phyloP scores from a whole-genome alignment of 2,888 invertebrate genomes.

The Caenorhabditis sp. region DNA sequence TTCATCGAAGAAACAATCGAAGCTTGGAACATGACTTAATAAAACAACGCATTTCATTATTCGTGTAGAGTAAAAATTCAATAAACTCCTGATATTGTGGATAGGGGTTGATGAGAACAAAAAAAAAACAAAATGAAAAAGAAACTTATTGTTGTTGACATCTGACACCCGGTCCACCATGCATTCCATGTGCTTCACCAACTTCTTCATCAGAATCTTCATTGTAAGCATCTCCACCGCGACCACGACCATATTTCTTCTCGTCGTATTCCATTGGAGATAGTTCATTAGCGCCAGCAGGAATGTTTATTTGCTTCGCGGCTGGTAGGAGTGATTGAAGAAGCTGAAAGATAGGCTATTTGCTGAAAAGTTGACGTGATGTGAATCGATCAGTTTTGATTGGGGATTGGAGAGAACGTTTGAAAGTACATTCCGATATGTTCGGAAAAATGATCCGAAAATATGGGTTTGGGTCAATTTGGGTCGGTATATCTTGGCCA shows the following conservation, averaged over 20 bases:
- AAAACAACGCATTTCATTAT: not conserved
- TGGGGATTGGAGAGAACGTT: too few relatives aligned
- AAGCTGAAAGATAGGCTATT: too few relatives aligned
- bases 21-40: slow-evolving; percentile 13
- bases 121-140: slow-evolving; percentile 11
- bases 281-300: slow-evolving; percentile 80
- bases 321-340: slow-evolving; percentile 82
- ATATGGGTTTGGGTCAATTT: too few relatives aligned
- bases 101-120: slow-evolving; percentile 6
- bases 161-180: slow-evolving; percentile 27
- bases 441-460: too few relatives aligned
- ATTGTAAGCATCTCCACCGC: slow-evolving; percentile 79
- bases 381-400: not conserved
- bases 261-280: slow-evolving; percentile 75
- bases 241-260: slow-evolving; percentile 63
- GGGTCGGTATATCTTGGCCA: too few relatives aligned
- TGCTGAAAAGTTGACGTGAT: slow-evolving; percentile 13
- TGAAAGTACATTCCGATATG: too few relatives aligned
- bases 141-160: slow-evolving; percentile 39
- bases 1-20: slow-evolving; percentile 33
- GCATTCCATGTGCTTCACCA: slow-evolving; percentile 75
- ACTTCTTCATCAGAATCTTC: slow-evolving; percentile 74
- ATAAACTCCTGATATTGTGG: slow-evolving; percentile 7
- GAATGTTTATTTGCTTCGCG: slow-evolving; percentile 78
- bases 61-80: not conserved